phyloP scores from a whole-genome alignment of 2,888 invertebrate species.

The Heteropelma amictum region DNA sequence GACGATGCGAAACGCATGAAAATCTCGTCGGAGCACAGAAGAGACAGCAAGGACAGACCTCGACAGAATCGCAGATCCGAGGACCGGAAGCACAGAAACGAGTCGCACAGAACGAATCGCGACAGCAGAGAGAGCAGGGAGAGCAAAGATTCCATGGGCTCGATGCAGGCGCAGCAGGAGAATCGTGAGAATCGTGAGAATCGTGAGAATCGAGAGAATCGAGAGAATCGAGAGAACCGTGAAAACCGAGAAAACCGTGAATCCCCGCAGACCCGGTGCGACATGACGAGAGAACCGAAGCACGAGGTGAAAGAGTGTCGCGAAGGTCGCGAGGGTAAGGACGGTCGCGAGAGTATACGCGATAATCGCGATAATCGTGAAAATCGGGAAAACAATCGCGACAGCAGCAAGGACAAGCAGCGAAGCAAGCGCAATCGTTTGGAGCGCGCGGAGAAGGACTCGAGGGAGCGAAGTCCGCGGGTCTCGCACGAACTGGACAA shows the following conservation, averaged over 20 bases:
- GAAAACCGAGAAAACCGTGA: constrained; percentile 23
- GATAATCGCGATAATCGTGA: constrained; percentile 60
- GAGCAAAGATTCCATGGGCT: constrained; percentile 54
- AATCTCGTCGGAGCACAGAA: constrained; percentile 80
- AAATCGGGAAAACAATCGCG: constrained; percentile 75
- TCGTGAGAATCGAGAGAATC: constrained; percentile 1
- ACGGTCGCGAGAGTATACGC: constrained; percentile 52
- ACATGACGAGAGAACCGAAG: constrained; percentile 23
- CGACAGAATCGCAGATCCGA: constrained; percentile 74
- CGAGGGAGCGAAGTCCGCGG: constrained; percentile 73
- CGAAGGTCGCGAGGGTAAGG: constrained; percentile 47
- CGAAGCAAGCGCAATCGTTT: constrained; percentile 67
- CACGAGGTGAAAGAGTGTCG: constrained; percentile 29
- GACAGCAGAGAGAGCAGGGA: constrained; percentile 64
- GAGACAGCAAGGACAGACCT: constrained; percentile 85
- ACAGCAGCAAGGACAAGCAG: constrained; percentile 72
- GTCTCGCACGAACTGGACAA: constrained; percentile 74
- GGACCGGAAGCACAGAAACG: constrained; percentile 74
- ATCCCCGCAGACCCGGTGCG: constrained; percentile 51
- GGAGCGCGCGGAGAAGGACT: constrained; percentile 67
- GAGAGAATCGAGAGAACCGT: constrained; percentile 19
- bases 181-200: constrained; percentile 39
- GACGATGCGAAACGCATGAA: constrained; percentile 82
- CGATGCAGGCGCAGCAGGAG: constrained; percentile 37
- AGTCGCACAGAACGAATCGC: constrained; percentile 75